Conservation (phyloP, 2,113 vertebrate genomes). For the Sula dactylatra region DNA sequence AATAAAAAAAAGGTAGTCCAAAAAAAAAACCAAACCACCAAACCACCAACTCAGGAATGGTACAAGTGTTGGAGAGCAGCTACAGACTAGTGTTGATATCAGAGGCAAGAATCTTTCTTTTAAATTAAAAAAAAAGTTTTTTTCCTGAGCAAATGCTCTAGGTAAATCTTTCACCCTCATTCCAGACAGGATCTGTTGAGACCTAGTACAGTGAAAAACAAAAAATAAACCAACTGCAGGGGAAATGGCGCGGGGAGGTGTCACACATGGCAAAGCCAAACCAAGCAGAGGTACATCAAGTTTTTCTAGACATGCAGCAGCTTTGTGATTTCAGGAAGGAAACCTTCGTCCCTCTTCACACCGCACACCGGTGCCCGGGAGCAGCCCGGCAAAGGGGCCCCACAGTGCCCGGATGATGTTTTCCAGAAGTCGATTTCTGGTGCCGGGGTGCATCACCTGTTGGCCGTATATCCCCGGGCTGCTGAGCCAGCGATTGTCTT, state of each 20-base stretch:
- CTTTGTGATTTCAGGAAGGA: neutral
- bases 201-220: neutral
- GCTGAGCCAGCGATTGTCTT: conserved; percentile 66
- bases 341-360: neutral
- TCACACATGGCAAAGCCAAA: neutral
- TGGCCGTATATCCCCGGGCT: neutral
- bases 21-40: neutral
- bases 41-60: conserved; percentile 49
- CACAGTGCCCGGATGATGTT: neutral
- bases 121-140: neutral
- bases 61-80: conserved; percentile 62
- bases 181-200: neutral
- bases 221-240: neutral
- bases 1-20: conserved; percentile 49
- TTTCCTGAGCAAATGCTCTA: neutral
- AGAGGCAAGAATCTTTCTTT: conserved; percentile 16
- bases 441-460: conserved; percentile 41
- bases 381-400: neutral
- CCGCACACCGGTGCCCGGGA: neutral
- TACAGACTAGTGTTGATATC: conserved; percentile 69
- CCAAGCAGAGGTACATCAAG: neutral
- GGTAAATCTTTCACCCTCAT: neutral
- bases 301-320: neutral
- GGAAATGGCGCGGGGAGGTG: neutral
- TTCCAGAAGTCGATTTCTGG: neutral